Percentiles rank a stretch among this genome's conserved stretches.
Conservation (phyloP, 53 echinoderm and acorn worm species). For the Holothuria scabra region DNA sequence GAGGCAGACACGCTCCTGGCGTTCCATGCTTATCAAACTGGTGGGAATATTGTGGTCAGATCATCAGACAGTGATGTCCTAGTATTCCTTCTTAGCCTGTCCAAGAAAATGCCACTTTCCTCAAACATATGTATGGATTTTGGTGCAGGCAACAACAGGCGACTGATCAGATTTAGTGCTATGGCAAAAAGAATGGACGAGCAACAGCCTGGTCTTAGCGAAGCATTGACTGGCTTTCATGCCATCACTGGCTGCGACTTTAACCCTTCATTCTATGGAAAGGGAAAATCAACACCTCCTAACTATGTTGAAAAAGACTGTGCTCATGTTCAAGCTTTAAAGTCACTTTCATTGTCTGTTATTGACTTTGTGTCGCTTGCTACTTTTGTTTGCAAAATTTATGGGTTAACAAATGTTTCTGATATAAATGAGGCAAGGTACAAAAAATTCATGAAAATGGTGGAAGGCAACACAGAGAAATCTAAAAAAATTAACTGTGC, state of each 20-base stretch:
- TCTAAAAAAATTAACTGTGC: constrained; percentile 51
- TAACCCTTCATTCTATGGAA: constrained; percentile 65
- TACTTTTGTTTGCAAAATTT: constrained; percentile 54
- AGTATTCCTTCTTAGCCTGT: background rate
- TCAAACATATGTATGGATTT: constrained; percentile 44
- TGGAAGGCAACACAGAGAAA: background rate
- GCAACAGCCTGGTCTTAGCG: constrained; percentile 45
- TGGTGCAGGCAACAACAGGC: constrained; percentile 56
- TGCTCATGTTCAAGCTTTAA: constrained; percentile 17
- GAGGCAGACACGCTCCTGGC: constrained; percentile 54
- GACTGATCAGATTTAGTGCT: constrained; percentile 53
- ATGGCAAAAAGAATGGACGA: constrained; percentile 37
- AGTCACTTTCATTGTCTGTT: constrained; percentile 6
- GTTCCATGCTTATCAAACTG: constrained; percentile 37
- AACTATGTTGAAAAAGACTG: constrained; percentile 26
- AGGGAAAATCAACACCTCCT: constrained; percentile 45
- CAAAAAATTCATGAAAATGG: constrained; percentile 39
- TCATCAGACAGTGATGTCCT: constrained; percentile 48
- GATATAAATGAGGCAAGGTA: constrained; percentile 52
- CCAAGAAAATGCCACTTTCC: constrained; percentile 1
- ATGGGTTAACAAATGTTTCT: constrained; percentile 12
- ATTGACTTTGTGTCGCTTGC: constrained; percentile 5
- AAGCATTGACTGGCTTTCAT: constrained; percentile 51
- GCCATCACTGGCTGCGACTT: constrained; percentile 60
- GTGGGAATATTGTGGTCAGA: constrained; percentile 45